A percentile compares a stretch with the other conserved stretches of the same genome.
Conservation (phyloP, 2,888 invertebrate genomes). For the Anaspis maculata region DNA sequence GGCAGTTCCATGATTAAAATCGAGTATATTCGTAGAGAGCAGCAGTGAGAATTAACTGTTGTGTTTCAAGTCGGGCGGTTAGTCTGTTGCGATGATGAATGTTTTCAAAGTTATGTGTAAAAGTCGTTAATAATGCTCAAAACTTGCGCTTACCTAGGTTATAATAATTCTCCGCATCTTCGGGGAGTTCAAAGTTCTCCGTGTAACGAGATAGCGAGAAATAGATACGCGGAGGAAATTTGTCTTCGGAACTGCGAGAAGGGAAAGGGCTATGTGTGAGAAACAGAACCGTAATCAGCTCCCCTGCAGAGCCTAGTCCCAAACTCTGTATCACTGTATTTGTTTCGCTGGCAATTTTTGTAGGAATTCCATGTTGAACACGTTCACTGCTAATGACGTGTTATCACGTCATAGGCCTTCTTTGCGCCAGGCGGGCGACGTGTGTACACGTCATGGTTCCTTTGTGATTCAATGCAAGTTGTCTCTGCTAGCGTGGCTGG, state of each 20-base stretch:
- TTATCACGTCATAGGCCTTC: too few species aligned
- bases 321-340: too few species aligned
- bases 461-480: too few species aligned
- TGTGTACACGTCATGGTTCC: too few species aligned
- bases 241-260: slow-evolving; percentile 30
- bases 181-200: slow-evolving; percentile 39
- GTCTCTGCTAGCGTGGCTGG: too few species aligned
- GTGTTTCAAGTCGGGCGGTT: slow-evolving; percentile 21
- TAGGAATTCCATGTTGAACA: too few species aligned
- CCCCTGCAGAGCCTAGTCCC: too few species aligned
- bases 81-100: slow-evolving; percentile 36
- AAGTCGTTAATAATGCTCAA: slow-evolving; percentile 44
- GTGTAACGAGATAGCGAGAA: slow-evolving; percentile 38
- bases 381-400: too few species aligned
- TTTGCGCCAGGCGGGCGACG: too few species aligned
- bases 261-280: slow-evolving; percentile 6
- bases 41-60: slow-evolving; percentile 33
- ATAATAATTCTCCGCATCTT: slow-evolving; percentile 40
- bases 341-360: too few species aligned
- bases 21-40: slow-evolving; percentile 20
- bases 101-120: slow-evolving; percentile 41
- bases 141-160: slow-evolving; percentile 39
- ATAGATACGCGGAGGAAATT: slow-evolving; percentile 38
- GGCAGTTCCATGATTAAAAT: slow-evolving; percentile 29
- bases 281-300: slow-evolving; percentile 4